Conservation (phyloP, 2,113 vertebrate species). For the Petaurus breviceps region DNA sequence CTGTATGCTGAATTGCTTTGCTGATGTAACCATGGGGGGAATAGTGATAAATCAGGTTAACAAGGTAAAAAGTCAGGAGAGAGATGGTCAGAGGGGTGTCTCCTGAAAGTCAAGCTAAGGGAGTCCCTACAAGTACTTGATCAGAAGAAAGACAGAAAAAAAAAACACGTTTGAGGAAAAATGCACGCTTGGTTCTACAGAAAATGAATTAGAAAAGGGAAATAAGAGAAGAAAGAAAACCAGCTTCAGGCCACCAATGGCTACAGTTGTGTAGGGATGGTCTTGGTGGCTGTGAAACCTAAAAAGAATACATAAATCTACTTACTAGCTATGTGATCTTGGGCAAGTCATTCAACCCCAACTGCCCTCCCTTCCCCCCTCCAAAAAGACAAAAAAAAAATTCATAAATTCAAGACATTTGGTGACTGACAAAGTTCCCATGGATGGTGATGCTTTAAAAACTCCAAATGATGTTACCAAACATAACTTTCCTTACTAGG, state of each 20-base stretch:
- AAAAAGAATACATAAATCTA: not conserved
- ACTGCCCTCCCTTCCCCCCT: no score
- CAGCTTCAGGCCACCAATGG: not conserved
- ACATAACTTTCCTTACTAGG: not conserved
- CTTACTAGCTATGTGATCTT: no score
- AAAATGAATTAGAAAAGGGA: not conserved
- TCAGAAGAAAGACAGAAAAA: not conserved
- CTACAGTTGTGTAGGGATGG: no score
- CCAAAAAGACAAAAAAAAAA: not conserved
- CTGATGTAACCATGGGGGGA: not conserved
- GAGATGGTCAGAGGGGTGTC: not conserved
- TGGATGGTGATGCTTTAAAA: not conserved
- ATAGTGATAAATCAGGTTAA: not conserved
- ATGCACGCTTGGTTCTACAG: not conserved
- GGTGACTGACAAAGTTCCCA: not conserved
- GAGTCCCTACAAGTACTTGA: not conserved
- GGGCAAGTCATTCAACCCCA: no score
- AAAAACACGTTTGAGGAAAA: not conserved
- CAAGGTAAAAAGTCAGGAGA: not conserved
- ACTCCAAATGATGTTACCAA: not conserved
- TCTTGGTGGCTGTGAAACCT: not conserved
- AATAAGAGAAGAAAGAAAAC: not conserved
- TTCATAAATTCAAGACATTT: not conserved
- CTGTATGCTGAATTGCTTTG: not conserved
- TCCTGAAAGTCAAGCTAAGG: not conserved